Conservation (phyloP, 2,888 invertebrate genomes). For the Listrodromus nycthemerus region DNA sequence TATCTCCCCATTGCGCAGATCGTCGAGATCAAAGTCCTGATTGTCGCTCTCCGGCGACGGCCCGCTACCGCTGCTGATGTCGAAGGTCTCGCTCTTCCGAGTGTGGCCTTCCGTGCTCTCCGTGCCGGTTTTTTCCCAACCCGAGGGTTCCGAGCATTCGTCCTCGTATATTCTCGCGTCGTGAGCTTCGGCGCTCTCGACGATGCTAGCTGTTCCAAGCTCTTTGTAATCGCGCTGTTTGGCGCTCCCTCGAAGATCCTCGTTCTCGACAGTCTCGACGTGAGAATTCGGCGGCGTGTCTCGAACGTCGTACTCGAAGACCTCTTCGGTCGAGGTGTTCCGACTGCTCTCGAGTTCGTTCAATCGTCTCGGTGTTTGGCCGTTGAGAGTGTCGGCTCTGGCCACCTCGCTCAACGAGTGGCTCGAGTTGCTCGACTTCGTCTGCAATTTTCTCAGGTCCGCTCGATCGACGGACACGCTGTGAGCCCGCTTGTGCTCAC, state of each 20-base stretch:
- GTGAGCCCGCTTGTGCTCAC: slow-evolving; percentile 84
- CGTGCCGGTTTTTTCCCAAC: slow-evolving; percentile 81
- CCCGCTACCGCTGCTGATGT: slow-evolving; percentile 81
- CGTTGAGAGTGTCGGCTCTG: slow-evolving; percentile 68
- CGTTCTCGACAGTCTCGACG: slow-evolving; percentile 77
- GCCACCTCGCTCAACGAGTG: slow-evolving; percentile 79
- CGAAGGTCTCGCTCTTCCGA: slow-evolving; percentile 82
- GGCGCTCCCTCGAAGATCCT: slow-evolving; percentile 73
- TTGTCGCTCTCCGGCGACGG: slow-evolving; percentile 80
- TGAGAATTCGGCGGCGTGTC: slow-evolving; percentile 83
- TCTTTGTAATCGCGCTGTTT: slow-evolving; percentile 78
- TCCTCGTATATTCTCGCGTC: slow-evolving; percentile 73
- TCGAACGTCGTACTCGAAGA: slow-evolving; percentile 78
- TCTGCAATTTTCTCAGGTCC: slow-evolving; percentile 75
- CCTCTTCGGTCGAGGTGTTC: slow-evolving; percentile 78
- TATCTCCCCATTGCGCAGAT: slow-evolving; percentile 74
- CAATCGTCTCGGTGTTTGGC: slow-evolving; percentile 42
- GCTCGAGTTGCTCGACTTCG: slow-evolving; percentile 78
- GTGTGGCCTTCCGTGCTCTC: slow-evolving; percentile 80
- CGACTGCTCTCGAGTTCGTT: slow-evolving; percentile 64
- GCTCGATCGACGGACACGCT: slow-evolving; percentile 84
- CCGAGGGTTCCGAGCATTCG: slow-evolving; percentile 79
- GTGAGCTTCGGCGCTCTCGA: slow-evolving; percentile 59
- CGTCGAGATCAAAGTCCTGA: slow-evolving; percentile 78
- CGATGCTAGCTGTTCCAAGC: slow-evolving; percentile 60